Percentiles rank a stretch among this genome's conserved stretches.
These are phyloP conservation scores for Mus spicilegus DNA, from an alignment of 2,113 vertebrate genomes.

Conservation along the genomic window DNA sequence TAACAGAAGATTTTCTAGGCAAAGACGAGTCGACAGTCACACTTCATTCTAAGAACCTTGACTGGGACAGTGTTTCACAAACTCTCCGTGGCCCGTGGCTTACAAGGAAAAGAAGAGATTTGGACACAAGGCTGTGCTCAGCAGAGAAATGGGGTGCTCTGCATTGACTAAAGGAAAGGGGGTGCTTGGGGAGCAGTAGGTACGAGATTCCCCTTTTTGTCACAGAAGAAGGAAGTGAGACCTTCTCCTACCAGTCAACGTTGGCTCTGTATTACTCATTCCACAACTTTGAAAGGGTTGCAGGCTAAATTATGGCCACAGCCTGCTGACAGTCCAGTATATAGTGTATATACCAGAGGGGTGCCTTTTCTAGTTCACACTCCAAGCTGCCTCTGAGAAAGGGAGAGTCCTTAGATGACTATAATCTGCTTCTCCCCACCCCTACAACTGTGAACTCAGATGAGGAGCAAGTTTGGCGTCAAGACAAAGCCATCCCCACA, in stretches of 20 bases:
- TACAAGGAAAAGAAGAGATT: slow-evolving; percentile 2
- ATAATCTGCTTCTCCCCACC: neutral
- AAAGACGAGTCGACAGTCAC: neutral
- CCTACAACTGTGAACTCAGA: neutral
- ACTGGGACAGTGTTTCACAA: neutral
- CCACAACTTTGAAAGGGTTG: neutral
- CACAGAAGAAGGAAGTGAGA: neutral
- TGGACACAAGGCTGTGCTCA: neutral
- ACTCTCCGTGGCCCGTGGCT: neutral
- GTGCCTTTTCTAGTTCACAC: neutral
- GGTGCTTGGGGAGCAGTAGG: neutral
- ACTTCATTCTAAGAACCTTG: neutral
- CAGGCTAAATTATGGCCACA: neutral
- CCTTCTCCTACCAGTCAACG: neutral
- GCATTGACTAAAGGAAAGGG: neutral
- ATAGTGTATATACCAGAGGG: neutral
- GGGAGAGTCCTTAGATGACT: neutral
- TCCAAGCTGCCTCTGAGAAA: neutral
- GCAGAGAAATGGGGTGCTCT: neutral
- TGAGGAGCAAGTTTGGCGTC: neutral
- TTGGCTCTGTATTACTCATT: neutral
- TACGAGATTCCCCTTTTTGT: neutral
- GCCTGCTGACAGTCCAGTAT: neutral
- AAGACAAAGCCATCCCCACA: neutral
- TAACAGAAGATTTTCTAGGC: neutral